phyloP scores from a whole-genome alignment of 2,888 invertebrate genomes.

The Dromius quadrimaculatus region DNA sequence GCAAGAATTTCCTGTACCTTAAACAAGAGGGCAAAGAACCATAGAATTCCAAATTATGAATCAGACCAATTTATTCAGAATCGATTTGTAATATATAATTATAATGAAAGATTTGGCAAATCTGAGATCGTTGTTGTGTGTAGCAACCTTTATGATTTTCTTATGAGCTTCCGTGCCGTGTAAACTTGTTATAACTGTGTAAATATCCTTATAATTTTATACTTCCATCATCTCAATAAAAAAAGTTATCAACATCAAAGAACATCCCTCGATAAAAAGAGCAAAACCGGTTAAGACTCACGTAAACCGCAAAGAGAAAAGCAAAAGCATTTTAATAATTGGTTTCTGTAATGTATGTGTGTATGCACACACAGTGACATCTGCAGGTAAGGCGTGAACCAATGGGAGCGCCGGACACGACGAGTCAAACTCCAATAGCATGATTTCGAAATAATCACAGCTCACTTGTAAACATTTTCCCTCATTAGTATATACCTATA shows the following conservation, averaged over 20 bases:
- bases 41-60: not conserved
- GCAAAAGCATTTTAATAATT: slow-evolving; percentile 4
- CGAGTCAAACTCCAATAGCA: slow-evolving; percentile 47
- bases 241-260: not conserved
- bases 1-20: not conserved
- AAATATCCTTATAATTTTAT: not conserved
- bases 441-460: slow-evolving; percentile 52
- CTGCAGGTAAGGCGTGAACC: slow-evolving; percentile 30
- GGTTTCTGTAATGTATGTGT: not conserved
- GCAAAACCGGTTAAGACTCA: not conserved
- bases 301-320: slow-evolving; percentile 6
- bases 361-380: slow-evolving; percentile 20
- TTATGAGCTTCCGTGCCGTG: too few relatives aligned
- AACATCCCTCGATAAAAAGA: not conserved
- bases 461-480: slow-evolving; percentile 42
- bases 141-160: too few relatives aligned
- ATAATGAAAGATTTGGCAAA: too few relatives aligned
- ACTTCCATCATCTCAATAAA: not conserved
- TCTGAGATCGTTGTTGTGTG: too few relatives aligned
- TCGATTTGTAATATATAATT: too few relatives aligned
- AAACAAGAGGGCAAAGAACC: not conserved
- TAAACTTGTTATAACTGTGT: not conserved
- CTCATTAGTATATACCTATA: slow-evolving; percentile 56
- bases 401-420: slow-evolving; percentile 48
- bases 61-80: not conserved